Conservation (phyloP, 2,797 vertebrate genomes). For the Gobionotothen gibberifrons region DNA sequence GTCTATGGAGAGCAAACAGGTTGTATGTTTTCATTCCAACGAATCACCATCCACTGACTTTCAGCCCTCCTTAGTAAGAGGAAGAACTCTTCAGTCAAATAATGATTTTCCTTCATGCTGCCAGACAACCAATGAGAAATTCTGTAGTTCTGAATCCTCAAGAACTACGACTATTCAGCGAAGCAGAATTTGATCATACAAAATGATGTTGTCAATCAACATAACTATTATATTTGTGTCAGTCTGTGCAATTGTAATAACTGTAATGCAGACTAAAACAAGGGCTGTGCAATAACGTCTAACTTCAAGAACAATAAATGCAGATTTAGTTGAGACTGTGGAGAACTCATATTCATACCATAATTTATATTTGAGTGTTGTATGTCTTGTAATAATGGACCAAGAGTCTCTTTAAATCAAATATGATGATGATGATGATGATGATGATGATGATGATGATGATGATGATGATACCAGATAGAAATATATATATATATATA, state of each 20-base stretch:
- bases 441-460: too few species aligned
- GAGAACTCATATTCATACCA: not conserved
- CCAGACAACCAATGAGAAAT: not conserved
- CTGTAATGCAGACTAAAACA: not conserved
- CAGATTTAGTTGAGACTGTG: too few species aligned
- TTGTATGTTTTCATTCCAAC: constrained; percentile 1
- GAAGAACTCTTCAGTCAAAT: not conserved
- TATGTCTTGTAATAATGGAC: too few species aligned
- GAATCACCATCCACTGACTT: not conserved
- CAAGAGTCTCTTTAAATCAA: too few species aligned
- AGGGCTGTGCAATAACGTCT: too few species aligned
- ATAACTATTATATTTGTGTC: not conserved
- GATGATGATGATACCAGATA: too few species aligned
- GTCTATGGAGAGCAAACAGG: not conserved
- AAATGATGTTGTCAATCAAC: not conserved
- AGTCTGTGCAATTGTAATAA: not conserved
- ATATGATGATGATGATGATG: too few species aligned
- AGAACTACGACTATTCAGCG: not conserved
- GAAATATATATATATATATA: not conserved
- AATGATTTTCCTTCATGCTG: not conserved
- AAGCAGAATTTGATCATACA: not conserved
- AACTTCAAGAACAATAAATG: too few species aligned
- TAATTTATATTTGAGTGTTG: too few species aligned
- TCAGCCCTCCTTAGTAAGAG: not conserved
- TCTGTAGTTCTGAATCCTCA: not conserved